Percentiles rank a stretch among this genome's conserved stretches.
Evolutionary conservation across 1,140 invertebrate species (phyloP).

Genomic region (Calephelis virginiensis): DNA sequence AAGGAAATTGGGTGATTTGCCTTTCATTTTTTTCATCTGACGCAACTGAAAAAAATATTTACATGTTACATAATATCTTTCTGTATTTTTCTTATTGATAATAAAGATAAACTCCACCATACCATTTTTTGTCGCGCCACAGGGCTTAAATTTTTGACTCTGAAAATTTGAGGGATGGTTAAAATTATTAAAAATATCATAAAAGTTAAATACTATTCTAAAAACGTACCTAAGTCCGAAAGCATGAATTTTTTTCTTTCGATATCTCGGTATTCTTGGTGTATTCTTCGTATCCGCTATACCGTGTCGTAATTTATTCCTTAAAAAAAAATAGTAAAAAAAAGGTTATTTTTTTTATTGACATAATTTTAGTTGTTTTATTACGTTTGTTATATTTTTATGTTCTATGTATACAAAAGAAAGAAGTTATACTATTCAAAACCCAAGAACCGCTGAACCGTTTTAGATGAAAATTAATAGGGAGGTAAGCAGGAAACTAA

Average conservation of each 20-base stretch:
- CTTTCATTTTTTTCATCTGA: constrained; percentile 35
- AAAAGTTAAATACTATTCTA: background rate
- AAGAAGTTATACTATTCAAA: too few species aligned
- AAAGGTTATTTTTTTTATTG: too few species aligned
- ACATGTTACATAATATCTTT: constrained; percentile 2
- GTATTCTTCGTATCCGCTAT: background rate
- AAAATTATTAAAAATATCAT: background rate
- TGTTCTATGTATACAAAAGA: too few species aligned
- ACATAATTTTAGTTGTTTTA: too few species aligned
- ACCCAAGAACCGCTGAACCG: too few species aligned
- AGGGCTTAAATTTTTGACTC: constrained; percentile 21
- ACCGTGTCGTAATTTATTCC: background rate
- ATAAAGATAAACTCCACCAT: constrained; percentile 22
- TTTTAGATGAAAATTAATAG: too few species aligned
- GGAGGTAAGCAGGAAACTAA: too few species aligned
- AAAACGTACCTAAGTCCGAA: background rate
- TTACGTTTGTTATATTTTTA: too few species aligned
- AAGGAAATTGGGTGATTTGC: constrained; percentile 19
- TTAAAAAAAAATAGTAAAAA: background rate
- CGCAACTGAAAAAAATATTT: constrained; percentile 37
- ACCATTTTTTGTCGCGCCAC: constrained; percentile 34
- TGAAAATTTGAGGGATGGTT: constrained; percentile 13
- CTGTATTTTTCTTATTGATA: background rate
- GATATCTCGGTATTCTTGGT: constrained; percentile 3
- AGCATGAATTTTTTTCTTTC: background rate